Evolutionary conservation across 2,888 invertebrate species (phyloP).

Genomic region (Acanthosepion pharaonis): DNA sequence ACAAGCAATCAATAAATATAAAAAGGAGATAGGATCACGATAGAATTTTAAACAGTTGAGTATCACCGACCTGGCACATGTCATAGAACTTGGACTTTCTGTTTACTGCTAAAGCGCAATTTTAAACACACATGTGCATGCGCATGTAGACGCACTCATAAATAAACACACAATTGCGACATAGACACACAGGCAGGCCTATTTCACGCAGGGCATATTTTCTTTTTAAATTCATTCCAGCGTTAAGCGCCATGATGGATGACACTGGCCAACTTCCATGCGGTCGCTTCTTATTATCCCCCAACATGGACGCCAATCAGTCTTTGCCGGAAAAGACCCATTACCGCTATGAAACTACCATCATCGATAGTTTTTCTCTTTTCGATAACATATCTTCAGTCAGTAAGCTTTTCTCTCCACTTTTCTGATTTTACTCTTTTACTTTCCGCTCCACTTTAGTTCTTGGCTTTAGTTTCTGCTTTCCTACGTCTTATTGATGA

Average conservation of each 20-base stretch:
- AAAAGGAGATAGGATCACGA: too few species aligned
- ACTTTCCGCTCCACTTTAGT: not conserved
- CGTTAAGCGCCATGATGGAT: constrained; percentile 33
- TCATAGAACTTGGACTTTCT: not conserved
- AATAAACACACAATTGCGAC: not conserved
- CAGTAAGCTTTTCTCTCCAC: not conserved
- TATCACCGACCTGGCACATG: too few species aligned
- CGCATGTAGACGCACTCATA: not conserved
- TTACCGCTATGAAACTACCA: not conserved
- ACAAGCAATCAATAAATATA: too few species aligned
- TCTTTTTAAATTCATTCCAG: constrained; percentile 15
- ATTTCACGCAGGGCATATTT: constrained; percentile 7
- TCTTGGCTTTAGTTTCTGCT: constrained; percentile 16
- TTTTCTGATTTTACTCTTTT: not conserved
- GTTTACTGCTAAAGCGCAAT: not conserved
- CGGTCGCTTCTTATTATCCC: constrained; percentile 4
- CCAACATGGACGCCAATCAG: constrained; percentile 6
- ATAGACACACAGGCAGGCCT: not conserved
- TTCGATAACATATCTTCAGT: not conserved
- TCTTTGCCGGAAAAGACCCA: not conserved
- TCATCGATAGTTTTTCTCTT: not conserved
- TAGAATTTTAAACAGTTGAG: too few species aligned
- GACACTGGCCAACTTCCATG: not conserved
- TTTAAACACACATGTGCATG: not conserved
- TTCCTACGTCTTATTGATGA: not conserved